phyloP scores from a whole-genome alignment of 2,113 vertebrate genomes.

The Albula glossodonta region DNA sequence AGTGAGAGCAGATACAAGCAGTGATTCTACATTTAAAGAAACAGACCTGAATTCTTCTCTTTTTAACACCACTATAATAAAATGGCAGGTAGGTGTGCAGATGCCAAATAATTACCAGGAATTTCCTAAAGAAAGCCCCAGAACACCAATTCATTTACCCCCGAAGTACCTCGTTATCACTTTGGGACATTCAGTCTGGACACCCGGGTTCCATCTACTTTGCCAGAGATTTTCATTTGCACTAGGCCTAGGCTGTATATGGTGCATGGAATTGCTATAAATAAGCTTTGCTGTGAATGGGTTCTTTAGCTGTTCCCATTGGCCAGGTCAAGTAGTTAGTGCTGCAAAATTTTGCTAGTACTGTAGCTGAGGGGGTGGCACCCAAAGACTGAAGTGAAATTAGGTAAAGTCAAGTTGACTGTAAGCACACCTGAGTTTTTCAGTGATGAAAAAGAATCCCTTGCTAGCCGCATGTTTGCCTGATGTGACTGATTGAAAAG shows the following conservation, averaged over 20 bases:
- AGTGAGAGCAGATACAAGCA: too few relatives aligned
- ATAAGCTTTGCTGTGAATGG: background rate
- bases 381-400: background rate
- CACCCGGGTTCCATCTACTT: background rate
- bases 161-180: background rate
- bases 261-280: background rate
- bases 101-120: background rate
- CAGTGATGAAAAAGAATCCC: background rate
- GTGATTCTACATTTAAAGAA: background rate
- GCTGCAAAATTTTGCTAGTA: background rate
- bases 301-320: background rate
- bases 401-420: background rate
- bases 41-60: background rate
- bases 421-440: background rate
- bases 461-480: background rate
- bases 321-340: background rate
- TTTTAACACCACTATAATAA: background rate
- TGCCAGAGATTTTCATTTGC: background rate
- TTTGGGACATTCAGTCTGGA: background rate
- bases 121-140: conserved; percentile 1
- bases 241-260: background rate
- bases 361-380: background rate
- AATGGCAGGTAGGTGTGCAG: background rate
- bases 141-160: too few relatives aligned
- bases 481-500: background rate